A percentile compares a stretch with the other conserved stretches of the same genome.
Conservation (phyloP, 2,888 invertebrate species). For the Synanthedon andrenaeformis region DNA sequence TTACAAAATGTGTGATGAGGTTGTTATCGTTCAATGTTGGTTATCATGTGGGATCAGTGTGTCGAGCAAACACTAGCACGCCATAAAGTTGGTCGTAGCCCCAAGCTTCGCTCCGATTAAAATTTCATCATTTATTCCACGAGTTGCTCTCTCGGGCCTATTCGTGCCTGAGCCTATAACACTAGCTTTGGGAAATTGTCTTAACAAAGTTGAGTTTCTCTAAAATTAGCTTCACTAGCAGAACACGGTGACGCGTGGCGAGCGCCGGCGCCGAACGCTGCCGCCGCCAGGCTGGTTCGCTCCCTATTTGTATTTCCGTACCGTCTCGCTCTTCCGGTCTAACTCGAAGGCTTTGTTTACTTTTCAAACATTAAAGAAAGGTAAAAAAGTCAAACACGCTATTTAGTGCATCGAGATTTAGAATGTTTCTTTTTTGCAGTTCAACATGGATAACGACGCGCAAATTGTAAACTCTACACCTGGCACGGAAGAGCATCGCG, state of each 20-base stretch:
- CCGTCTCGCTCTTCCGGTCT: slow-evolving; percentile 39
- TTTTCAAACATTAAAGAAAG: slow-evolving; percentile 1
- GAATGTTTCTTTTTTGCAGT: slow-evolving; percentile 3
- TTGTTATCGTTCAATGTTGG: not conserved
- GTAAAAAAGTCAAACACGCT: not conserved
- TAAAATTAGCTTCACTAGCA: too few species aligned
- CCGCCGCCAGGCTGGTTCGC: slow-evolving; percentile 14
- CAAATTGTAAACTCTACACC: not conserved
- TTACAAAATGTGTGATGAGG: not conserved
- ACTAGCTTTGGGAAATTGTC: too few species aligned
- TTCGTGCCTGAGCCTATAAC: too few species aligned
- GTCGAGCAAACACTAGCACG: slow-evolving; percentile 21
- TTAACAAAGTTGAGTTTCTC: too few species aligned
- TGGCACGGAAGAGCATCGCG: slow-evolving; percentile 20
- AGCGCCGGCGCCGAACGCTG: slow-evolving; percentile 3
- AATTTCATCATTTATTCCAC: not conserved
- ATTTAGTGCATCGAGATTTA: not conserved
- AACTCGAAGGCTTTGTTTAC: slow-evolving; percentile 13
- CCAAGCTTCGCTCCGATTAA: slow-evolving; percentile 3
- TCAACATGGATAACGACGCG: slow-evolving; percentile 5
- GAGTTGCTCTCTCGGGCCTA: slow-evolving; percentile 5
- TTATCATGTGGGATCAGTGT: slow-evolving; percentile 21
- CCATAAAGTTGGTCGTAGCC: slow-evolving; percentile 10
- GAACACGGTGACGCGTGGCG: too few species aligned
- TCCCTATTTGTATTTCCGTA: slow-evolving; percentile 38